phyloP scores from a whole-genome alignment of 1,140 invertebrate genomes.

The Drosophila nasuta region DNA sequence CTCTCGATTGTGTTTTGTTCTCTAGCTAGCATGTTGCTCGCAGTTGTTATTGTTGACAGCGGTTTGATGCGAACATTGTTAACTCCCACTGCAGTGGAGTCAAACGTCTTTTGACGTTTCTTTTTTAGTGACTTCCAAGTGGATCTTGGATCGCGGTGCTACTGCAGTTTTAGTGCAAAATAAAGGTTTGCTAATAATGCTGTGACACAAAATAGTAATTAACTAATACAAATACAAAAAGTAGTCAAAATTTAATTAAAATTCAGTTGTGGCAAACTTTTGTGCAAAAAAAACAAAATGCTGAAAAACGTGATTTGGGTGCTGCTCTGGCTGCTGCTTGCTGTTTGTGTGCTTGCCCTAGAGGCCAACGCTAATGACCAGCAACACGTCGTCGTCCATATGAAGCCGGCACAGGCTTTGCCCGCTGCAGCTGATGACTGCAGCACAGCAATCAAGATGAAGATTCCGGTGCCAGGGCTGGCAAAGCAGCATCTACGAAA shows the following conservation, averaged over 20 bases:
- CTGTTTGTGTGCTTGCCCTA: slow-evolving; percentile 8
- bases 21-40: not conserved
- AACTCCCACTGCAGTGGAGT: not conserved
- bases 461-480: slow-evolving; percentile 1
- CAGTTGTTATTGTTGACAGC: not conserved
- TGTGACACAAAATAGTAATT: slow-evolving; percentile 8
- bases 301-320: slow-evolving; percentile 1
- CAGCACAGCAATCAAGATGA: slow-evolving; percentile 38
- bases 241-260: slow-evolving; percentile 27
- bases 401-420: slow-evolving; percentile 15
- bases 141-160: not conserved
- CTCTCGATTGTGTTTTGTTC: not conserved
- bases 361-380: slow-evolving; percentile 58
- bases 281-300: slow-evolving; percentile 25
- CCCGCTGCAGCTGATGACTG: slow-evolving; percentile 45
- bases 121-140: not conserved
- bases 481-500: slow-evolving; percentile 39
- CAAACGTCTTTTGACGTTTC: slow-evolving; percentile 6
- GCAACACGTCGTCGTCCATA: slow-evolving; percentile 23
- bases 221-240: slow-evolving; percentile 31
- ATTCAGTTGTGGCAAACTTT: slow-evolving; percentile 3
- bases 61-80: slow-evolving; percentile 21
- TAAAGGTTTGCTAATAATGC: not conserved
- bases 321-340: slow-evolving; percentile 1
- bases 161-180: not conserved